These are phyloP conservation scores for Diplogasteroides magnus DNA, from an alignment of 1,140 invertebrate species.

Conservation along the genomic window DNA sequence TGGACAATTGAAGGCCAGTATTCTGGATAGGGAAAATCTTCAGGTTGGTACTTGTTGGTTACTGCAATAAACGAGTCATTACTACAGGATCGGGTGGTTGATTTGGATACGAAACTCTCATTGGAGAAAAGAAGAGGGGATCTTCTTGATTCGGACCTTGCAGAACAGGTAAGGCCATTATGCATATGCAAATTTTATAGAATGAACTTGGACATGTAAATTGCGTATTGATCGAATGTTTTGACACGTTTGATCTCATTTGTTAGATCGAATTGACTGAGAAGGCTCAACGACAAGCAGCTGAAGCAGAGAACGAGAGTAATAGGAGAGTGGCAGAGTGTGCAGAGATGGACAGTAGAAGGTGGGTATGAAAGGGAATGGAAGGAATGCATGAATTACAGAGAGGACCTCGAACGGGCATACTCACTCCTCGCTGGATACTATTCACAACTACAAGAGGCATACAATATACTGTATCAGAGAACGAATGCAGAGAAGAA, in stretches of 20 bases:
- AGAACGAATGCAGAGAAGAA: too few species aligned
- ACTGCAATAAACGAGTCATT: neutral
- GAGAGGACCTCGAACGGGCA: constrained; percentile 23
- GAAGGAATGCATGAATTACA: neutral
- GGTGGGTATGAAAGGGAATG: constrained; percentile 6
- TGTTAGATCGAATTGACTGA: constrained; percentile 17
- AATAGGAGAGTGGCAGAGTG: constrained; percentile 27
- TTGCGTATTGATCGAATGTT: too few species aligned
- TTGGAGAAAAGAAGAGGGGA: constrained; percentile 16
- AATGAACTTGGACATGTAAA: too few species aligned
- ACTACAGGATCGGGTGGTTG: constrained; percentile 5
- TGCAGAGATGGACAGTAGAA: constrained; percentile 24
- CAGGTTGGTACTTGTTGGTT: neutral
- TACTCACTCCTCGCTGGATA: constrained; percentile 22
- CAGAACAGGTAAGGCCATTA: constrained; percentile 20
- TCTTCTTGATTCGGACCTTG: constrained; percentile 14
- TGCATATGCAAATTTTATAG: too few species aligned
- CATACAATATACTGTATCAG: constrained; percentile 25
- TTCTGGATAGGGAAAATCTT: constrained; percentile 22
- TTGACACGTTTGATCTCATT: neutral
- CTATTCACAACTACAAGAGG: constrained; percentile 30
- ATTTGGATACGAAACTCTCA: constrained; percentile 11
- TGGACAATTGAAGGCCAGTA: constrained; percentile 26
- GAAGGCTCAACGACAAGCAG: constrained; percentile 18
- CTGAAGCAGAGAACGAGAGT: constrained; percentile 27